Conservation (phyloP, 2,888 invertebrate genomes). For the Stenchaetothrips biformis region DNA sequence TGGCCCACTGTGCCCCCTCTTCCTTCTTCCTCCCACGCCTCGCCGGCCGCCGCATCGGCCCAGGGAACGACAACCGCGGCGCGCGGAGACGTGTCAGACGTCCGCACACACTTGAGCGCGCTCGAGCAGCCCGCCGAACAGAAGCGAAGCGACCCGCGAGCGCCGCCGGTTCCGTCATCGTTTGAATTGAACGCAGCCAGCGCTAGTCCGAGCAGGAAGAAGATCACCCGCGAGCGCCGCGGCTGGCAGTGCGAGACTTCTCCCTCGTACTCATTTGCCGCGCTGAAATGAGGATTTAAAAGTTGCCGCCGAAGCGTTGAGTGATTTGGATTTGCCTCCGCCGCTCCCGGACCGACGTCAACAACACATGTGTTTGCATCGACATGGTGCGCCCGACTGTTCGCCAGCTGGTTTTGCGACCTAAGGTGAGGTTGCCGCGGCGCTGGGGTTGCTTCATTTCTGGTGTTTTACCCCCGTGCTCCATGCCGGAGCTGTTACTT, state of each 20-base stretch:
- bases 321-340: not conserved
- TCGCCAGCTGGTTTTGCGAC: not conserved
- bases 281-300: not conserved
- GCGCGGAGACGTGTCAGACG: not conserved
- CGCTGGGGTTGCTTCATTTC: not conserved
- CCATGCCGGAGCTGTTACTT: not conserved
- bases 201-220: not conserved
- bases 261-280: not conserved
- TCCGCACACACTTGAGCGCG: not conserved
- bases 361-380: constrained; percentile 1
- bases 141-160: not conserved
- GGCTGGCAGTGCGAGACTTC: not conserved
- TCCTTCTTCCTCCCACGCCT: not conserved
- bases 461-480: not conserved
- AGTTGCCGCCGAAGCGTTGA: not conserved
- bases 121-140: not conserved
- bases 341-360: not conserved
- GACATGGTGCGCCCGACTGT: not conserved
- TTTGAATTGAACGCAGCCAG: not conserved
- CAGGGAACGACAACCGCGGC: not conserved
- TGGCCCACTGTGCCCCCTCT: no score
- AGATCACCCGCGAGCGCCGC: not conserved
- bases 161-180: not conserved
- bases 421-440: not conserved
- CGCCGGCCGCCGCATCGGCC: not conserved